Conservation (phyloP, 64 coral and sea anemone species). For the Actinia tenebrosa region DNA sequence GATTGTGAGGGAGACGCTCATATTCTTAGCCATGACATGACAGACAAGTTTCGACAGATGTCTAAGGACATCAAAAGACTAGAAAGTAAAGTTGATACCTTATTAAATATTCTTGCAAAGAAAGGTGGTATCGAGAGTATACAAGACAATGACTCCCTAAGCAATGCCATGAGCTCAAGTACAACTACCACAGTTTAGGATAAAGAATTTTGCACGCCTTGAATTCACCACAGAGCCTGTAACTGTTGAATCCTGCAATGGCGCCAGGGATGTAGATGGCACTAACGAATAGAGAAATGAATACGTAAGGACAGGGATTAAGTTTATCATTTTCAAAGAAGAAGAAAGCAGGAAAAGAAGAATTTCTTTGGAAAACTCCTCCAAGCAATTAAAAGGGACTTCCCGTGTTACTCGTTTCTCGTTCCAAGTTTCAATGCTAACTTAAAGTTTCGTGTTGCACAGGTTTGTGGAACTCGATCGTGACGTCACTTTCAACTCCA, state of each 20-base stretch:
- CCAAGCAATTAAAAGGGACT: too few relatives aligned
- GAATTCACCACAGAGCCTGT: not conserved
- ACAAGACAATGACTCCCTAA: not conserved
- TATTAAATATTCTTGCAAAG: conserved; percentile 18
- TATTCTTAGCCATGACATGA: not conserved
- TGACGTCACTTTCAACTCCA: too few relatives aligned
- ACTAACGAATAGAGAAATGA: not conserved
- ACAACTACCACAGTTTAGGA: not conserved
- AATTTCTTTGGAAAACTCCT: too few relatives aligned
- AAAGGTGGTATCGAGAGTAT: not conserved
- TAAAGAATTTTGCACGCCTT: not conserved
- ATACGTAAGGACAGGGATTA: not conserved
- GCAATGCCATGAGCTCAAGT: not conserved
- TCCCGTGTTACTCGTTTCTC: too few relatives aligned
- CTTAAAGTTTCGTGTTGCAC: too few relatives aligned
- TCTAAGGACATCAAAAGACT: conserved; percentile 32
- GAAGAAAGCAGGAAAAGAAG: too few relatives aligned
- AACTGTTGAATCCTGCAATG: too few relatives aligned
- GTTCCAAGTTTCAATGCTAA: too few relatives aligned
- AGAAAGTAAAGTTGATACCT: conserved; percentile 27
- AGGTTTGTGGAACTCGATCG: too few relatives aligned
- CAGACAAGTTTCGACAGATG: conserved; percentile 41
- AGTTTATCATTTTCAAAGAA: not conserved
- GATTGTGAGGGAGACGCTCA: conserved; percentile 20
- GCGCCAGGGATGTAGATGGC: not conserved